Conservation (phyloP, 2,888 invertebrate species). For the Pelosia muscerda region DNA sequence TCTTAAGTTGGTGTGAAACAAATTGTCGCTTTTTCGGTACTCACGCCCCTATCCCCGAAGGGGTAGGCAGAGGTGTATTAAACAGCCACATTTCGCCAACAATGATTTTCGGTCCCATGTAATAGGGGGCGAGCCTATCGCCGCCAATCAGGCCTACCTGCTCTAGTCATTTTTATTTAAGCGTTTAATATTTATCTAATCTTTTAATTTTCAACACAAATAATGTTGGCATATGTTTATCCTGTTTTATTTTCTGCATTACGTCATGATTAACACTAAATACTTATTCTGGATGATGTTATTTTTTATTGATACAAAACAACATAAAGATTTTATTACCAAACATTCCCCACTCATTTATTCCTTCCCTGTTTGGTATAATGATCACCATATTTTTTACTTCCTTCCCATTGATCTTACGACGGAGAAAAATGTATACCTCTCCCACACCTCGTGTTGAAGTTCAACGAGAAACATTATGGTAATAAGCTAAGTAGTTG, state of each 20-base stretch:
- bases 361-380: slow-evolving; percentile 35
- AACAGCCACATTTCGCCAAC: too few relatives aligned
- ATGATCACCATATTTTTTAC: slow-evolving; percentile 37
- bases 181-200: too few relatives aligned
- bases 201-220: too few relatives aligned
- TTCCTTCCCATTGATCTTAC: slow-evolving; percentile 37
- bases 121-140: too few relatives aligned
- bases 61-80: too few relatives aligned
- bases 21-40: too few relatives aligned
- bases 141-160: too few relatives aligned
- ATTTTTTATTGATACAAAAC: slow-evolving; percentile 12
- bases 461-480: slow-evolving; percentile 29
- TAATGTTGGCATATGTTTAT: neutral
- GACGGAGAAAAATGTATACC: slow-evolving; percentile 40
- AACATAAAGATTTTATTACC: slow-evolving; percentile 26
- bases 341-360: slow-evolving; percentile 34
- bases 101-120: too few relatives aligned
- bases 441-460: slow-evolving; percentile 17
- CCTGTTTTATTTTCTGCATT: neutral
- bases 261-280: neutral
- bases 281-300: neutral
- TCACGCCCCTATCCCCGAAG: too few relatives aligned
- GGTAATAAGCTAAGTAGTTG: slow-evolving; percentile 33
- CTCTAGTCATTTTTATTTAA: too few relatives aligned
- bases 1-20: too few relatives aligned